Evolutionary conservation across 1,140 invertebrate genomes (phyloP).

Genomic region (Drosophila pruinosa): DNA sequence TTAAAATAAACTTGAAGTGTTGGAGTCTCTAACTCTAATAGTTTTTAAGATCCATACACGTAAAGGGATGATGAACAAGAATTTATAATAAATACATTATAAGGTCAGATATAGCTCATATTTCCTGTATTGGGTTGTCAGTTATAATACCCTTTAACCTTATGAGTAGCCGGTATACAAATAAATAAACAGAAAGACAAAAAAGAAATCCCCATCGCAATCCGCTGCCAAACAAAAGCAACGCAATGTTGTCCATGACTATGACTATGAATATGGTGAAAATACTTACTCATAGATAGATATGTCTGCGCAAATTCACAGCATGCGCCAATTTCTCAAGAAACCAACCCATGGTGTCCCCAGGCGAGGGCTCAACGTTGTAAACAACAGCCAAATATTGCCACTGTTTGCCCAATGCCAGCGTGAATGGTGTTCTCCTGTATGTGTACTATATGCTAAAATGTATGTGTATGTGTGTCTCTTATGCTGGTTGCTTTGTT

Average conservation of each 20-base stretch:
- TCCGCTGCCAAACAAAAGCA: conserved; percentile 63
- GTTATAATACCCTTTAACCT: too few relatives aligned
- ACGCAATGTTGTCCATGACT: conserved; percentile 62
- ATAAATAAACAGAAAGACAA: conserved; percentile 1
- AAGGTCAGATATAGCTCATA: too few relatives aligned
- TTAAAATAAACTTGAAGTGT: too few relatives aligned
- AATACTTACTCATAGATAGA: conserved; percentile 55
- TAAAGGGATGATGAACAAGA: too few relatives aligned
- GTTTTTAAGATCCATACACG: too few relatives aligned
- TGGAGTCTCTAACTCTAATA: too few relatives aligned
- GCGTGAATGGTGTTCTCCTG: conserved; percentile 7
- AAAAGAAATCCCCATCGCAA: conserved; percentile 37
- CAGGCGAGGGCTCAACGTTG: conserved; percentile 52
- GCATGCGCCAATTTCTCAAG: conserved; percentile 78
- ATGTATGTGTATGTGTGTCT: conserved; percentile 44
- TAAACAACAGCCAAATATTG: conserved; percentile 68
- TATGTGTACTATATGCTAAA: conserved; percentile 14
- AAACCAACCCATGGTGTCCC: conserved; percentile 60
- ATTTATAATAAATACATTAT: too few relatives aligned
- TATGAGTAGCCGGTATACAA: too few relatives aligned
- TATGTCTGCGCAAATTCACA: conserved; percentile 61
- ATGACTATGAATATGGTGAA: conserved; percentile 61
- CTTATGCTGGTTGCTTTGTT: conserved; percentile 50
- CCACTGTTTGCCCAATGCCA: conserved; percentile 59
- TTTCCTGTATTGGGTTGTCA: too few relatives aligned